phyloP scores from a whole-genome alignment of 2,888 invertebrate genomes.

The Lasius platythorax region DNA sequence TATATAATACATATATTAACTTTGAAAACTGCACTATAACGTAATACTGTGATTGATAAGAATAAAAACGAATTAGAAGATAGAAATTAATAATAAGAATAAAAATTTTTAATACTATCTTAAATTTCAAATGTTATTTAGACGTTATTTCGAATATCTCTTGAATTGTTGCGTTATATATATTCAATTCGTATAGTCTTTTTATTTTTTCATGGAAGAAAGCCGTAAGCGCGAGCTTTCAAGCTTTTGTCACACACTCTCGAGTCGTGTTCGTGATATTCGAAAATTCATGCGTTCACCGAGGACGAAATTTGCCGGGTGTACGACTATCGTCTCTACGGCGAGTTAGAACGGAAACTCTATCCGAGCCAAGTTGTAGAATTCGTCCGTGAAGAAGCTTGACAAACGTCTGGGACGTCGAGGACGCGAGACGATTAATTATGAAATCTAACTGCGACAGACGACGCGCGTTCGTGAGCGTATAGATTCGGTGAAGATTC shows the following conservation, averaged over 20 bases:
- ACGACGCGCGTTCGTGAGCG: constrained; percentile 4
- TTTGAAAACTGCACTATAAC: not conserved
- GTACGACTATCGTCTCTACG: constrained; percentile 20
- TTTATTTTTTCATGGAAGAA: not conserved
- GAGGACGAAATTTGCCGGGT: not conserved
- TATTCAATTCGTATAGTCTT: not conserved
- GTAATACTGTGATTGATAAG: not conserved
- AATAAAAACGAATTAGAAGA: not conserved
- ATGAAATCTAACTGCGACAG: constrained; percentile 41
- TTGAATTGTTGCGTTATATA: not conserved
- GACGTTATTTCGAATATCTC: constrained; percentile 14
- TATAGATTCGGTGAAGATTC: not conserved
- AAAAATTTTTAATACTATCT: not conserved
- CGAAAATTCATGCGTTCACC: constrained; percentile 41
- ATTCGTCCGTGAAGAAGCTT: constrained; percentile 35
- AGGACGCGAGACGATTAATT: constrained; percentile 47
- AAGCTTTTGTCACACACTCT: constrained; percentile 10
- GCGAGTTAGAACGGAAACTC: constrained; percentile 44
- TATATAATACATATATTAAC: not conserved
- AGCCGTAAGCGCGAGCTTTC: not conserved
- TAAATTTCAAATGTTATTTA: not conserved
- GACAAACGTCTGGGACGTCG: constrained; percentile 46
- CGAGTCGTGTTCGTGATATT: constrained; percentile 30
- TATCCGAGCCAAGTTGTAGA: constrained; percentile 25
- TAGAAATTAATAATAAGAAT: not conserved